Base-by-base conservation (phyloP, 2,888 invertebrate genomes). In the Hetaerina titia region DNA sequence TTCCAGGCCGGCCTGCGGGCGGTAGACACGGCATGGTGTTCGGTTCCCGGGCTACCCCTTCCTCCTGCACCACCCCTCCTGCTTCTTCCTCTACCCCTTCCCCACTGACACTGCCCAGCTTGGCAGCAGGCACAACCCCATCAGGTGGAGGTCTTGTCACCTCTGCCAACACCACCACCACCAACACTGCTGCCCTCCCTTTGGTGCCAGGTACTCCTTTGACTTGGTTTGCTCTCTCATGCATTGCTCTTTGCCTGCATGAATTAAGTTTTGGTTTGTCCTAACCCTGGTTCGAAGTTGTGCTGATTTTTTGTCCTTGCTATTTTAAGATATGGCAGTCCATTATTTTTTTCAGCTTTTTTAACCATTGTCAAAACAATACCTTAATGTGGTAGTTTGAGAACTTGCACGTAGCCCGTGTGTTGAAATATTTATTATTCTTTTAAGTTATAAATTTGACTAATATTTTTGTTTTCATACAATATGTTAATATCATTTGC, bases 1-100 rank as follows among this genome's bases (percentile, higher is more conserved):
- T 97, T 97, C 97, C 97, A 96, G 97, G 97, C 97, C 97, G 97
- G 97, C 97, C 97, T 97, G 97, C 97, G 97, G 97, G 97, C 96
- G 97, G 97, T 97, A 97, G 97, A 96, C 97, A 97, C 97, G 97
- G 97, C 97, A 97, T 97, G 97, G 97, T 97, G 96, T 97, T 97
- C 97, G 97, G 97, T 97, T 95, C 95, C 96, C 96, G 96, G 96
- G 96, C 96, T 96, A 96, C 96, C 96, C 96, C 96, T 96, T 96
- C 96, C 96, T 96, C 96, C 96, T 96, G 96, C 96, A 96, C 96
- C 96, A 96, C 96, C 96, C 94, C 95, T 74, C 74, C 87, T n/a
- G 22, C 95, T 25, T 64, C 90, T 17, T 92, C 92, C 15, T 19
- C 74, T 17, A 25, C 90, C 45, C 90, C 95, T 45, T 64, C 95